Percentiles rank a stretch among this genome's conserved stretches.
Conservation (phyloP, 2,113 vertebrate species). For the Rhinolophus ferrumequinum region DNA sequence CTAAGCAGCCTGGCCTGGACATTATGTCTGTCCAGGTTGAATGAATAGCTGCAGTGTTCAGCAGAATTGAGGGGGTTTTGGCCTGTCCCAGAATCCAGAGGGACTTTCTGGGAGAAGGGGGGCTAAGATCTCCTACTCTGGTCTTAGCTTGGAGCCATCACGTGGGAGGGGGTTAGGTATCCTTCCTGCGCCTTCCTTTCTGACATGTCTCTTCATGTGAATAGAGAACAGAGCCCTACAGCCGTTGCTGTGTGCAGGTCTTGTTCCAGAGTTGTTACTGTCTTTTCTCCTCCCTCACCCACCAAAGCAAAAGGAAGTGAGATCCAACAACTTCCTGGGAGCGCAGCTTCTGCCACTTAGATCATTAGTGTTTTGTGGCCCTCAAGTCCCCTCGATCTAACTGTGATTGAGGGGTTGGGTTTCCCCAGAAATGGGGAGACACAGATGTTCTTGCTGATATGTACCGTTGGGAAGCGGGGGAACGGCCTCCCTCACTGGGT, state of each 20-base stretch:
- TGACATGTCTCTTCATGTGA: fast-evolving
- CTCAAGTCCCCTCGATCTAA: not conserved
- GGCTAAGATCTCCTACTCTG: slow-evolving; percentile 47
- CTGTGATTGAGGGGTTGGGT: not conserved
- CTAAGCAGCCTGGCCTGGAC: slow-evolving; percentile 77
- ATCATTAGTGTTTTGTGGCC: not conserved
- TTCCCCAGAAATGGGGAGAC: not conserved
- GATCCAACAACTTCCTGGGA: not conserved
- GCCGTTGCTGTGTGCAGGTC: fast-evolving
- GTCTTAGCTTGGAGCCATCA: not conserved
- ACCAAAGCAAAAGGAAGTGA: not conserved
- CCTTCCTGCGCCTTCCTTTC: not conserved
- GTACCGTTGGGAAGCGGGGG: not conserved
- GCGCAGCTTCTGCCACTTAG: not conserved
- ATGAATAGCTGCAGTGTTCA: slow-evolving; percentile 83
- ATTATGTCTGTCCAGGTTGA: slow-evolving; percentile 62
- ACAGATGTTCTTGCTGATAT: not conserved
- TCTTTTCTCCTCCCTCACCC: not conserved
- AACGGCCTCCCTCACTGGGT: not conserved
- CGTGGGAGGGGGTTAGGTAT: not conserved
- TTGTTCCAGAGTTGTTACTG: not conserved
- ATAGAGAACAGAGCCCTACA: not conserved
- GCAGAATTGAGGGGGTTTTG: slow-evolving; percentile 69
- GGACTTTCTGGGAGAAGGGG: slow-evolving; percentile 44
- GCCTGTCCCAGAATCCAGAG: slow-evolving; percentile 51